phyloP scores from a whole-genome alignment of 2,797 vertebrate species.

The Gila robusta region DNA sequence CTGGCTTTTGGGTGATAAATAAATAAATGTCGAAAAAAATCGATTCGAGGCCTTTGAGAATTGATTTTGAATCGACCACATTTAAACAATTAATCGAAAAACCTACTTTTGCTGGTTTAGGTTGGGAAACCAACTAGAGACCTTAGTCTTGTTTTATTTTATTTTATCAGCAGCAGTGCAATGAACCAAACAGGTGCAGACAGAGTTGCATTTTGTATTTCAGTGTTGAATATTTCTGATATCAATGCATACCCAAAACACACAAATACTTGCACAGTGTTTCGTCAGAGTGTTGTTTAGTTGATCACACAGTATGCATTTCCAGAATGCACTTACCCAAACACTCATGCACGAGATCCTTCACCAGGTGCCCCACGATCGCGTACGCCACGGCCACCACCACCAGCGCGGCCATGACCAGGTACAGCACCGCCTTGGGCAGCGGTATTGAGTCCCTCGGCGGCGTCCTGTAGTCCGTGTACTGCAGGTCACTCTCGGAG shows the following conservation, averaged over 20 bases:
- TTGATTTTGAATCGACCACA: too few species aligned
- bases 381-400: constrained; percentile 89
- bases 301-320: not conserved
- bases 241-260: not conserved
- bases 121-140: not conserved
- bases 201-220: not conserved
- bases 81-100: too few species aligned
- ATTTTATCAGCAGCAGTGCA: not conserved
- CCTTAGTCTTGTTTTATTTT: not conserved
- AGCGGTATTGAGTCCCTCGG: constrained; percentile 83
- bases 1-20: too few species aligned
- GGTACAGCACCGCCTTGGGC: constrained; percentile 89
- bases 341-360: constrained; percentile 89
- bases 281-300: not conserved
- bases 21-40: too few species aligned
- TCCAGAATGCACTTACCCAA: constrained; percentile 78
- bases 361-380: constrained; percentile 90
- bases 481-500: constrained; percentile 84
- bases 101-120: not conserved
- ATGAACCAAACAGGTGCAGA: not conserved
- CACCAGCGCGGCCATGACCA: constrained; percentile 89
- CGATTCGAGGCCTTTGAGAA: too few species aligned
- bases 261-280: not conserved
- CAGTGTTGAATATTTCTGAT: not conserved
- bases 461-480: constrained; percentile 84